Base-by-base conservation (phyloP, 2,797 vertebrate species). In the Sternarchorhynchus goeldii region DNA sequence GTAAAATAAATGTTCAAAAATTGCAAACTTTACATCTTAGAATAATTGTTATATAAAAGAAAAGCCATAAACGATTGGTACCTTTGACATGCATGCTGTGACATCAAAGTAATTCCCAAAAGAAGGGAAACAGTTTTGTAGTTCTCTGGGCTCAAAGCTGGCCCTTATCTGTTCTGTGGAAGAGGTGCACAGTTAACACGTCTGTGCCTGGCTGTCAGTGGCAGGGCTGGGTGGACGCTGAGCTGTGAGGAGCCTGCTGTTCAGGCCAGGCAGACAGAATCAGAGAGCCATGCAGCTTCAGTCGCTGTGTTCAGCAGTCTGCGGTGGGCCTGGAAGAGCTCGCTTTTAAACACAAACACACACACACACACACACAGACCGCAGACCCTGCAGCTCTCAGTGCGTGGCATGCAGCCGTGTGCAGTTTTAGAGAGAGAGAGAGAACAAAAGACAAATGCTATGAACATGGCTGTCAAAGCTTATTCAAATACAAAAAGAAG, bases 361-460 rank as follows among this genome's bases (percentile, higher is more conserved):
- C 25, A 25, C 25, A 25, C 64, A 75, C 1, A 14, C 41, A 70
- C 50, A 80, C 5, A 57, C 81, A 78, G 80, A 58, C 59, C 58
- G 56, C 50, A 31, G n/a, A 76, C 41, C 57, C 21, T 60, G 58
- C 29, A 32, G 55, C 45, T 14, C 50, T 76, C 17, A 18, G 72
- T 69, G 75, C 65, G 64, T 34, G 29, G 56, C 32, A 50, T 57
- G 73, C 39, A 14, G 55, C 16, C 14, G 18, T 45, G 36, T 36
- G 34, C 25, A 31, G 64, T 71, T 73, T 64, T 63, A 39, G 76
- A 32, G 20, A 68, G 41, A 68, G 45, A 6, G 45, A 53, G 66
- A 69, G 70, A 79, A 81, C 56, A 77, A 84, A 82, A 90, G 75
- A 80, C 73, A 68, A 76, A 78, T 83, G 82, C 83, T 75, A 83